Percentiles rank a stretch among this genome's conserved stretches.
Conservation (phyloP, 2,888 invertebrate species). For the Melolontha melolontha region DNA sequence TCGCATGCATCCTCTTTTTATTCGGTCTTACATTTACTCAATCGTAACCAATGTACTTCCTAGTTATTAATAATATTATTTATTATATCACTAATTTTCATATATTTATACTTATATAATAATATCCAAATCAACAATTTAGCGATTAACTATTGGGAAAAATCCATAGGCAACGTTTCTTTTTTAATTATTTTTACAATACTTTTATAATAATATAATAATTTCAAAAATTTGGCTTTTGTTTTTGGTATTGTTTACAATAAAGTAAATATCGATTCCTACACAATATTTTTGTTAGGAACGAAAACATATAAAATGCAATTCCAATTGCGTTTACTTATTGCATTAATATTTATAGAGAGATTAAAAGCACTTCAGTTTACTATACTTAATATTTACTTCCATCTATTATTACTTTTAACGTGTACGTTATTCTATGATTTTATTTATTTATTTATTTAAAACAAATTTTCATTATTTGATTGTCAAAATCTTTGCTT, state of each 20-base stretch:
- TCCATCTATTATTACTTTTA: no score
- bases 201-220: neutral
- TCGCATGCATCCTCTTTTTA: conserved; percentile 6
- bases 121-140: conserved; percentile 53
- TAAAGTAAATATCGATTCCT: neutral
- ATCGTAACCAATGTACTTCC: neutral
- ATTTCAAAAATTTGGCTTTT: conserved; percentile 25
- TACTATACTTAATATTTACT: no score
- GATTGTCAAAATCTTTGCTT: no score
- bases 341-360: no score
- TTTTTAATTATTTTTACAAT: conserved; percentile 12
- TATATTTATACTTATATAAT: conserved; percentile 50
- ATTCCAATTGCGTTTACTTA: no score
- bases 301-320: no score
- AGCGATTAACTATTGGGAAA: conserved; percentile 47
- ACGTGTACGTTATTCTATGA: no score
- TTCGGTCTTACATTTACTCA: neutral
- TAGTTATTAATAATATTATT: conserved; percentile 20
- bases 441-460: no score
- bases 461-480: no score
- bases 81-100: conserved; percentile 50
- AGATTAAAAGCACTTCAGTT: no score
- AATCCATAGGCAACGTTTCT: conserved; percentile 47
- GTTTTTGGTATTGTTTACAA: conserved; percentile 1
- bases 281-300: no score